Conservation (phyloP, 2,888 invertebrate species). For the Prosopocoilus inquinatus region DNA sequence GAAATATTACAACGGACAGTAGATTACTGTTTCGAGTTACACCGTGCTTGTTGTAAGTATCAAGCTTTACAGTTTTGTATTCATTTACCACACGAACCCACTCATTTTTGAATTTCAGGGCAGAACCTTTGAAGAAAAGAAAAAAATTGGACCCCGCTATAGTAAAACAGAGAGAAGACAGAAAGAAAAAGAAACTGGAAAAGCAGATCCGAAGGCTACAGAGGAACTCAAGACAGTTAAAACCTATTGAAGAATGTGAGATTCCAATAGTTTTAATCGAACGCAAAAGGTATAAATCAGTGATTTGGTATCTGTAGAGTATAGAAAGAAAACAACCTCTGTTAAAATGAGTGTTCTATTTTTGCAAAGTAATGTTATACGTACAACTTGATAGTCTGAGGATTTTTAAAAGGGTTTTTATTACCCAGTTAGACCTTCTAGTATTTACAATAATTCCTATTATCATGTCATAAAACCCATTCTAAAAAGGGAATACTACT, state of each 20-base stretch:
- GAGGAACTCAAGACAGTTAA: conserved; percentile 77
- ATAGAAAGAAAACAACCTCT: too few relatives aligned
- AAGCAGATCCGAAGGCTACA: conserved; percentile 82
- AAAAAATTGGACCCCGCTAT: conserved; percentile 81
- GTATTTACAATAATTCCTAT: too few relatives aligned
- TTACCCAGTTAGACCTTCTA: too few relatives aligned
- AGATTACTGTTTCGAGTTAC: conserved; percentile 10
- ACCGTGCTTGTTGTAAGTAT: conserved; percentile 14
- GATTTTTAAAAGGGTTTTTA: too few relatives aligned
- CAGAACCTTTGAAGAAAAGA: conserved; percentile 89
- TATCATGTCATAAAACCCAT: too few relatives aligned
- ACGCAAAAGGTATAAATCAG: conserved; percentile 60
- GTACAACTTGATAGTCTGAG: too few relatives aligned
- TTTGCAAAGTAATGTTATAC: too few relatives aligned
- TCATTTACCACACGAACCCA: background rate
- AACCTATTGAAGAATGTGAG: conserved; percentile 88
- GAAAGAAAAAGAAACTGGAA: conserved; percentile 78
- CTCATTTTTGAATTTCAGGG: conserved; percentile 54
- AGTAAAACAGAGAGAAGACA: conserved; percentile 76
- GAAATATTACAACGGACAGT: conserved; percentile 5
- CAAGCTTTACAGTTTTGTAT: background rate
- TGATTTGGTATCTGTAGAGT: too few relatives aligned
- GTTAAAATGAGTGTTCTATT: too few relatives aligned
- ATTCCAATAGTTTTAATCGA: conserved; percentile 66
- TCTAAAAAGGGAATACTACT: too few relatives aligned